phyloP scores from a whole-genome alignment of 1,140 invertebrate genomes.

The Lepidurus packardi region DNA sequence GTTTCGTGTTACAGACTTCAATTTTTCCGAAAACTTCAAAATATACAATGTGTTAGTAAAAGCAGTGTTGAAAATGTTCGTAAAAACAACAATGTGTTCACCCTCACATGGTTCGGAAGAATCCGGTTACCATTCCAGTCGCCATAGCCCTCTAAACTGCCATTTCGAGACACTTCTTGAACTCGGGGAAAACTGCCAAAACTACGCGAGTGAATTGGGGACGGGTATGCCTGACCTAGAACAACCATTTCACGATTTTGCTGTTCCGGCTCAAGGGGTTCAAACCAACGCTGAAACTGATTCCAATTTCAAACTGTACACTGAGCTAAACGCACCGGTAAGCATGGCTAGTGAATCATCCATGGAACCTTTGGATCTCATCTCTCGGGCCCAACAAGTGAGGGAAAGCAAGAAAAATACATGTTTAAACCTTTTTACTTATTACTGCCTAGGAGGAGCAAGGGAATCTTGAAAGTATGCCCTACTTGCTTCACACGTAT shows the following conservation, averaged over 20 bases:
- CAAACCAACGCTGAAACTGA: neutral
- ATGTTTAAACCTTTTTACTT: neutral
- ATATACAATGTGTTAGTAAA: neutral
- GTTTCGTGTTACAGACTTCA: neutral
- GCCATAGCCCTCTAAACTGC: neutral
- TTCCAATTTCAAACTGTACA: neutral
- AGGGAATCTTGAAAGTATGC: neutral
- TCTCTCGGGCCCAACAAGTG: neutral
- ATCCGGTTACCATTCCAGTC: neutral
- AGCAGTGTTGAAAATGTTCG: neutral
- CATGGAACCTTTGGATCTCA: neutral
- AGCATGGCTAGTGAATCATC: neutral
- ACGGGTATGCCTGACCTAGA: neutral
- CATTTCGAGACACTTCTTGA: neutral
- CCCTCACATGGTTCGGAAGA: neutral
- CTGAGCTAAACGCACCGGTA: neutral
- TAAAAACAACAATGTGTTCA: neutral
- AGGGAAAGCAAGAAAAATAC: neutral
- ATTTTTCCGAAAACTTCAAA: neutral
- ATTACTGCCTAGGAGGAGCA: neutral
- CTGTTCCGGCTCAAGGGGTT: neutral
- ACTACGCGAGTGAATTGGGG: neutral
- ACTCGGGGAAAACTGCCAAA: neutral
- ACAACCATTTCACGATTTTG: conserved; percentile 1
- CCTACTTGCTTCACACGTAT: neutral